These are phyloP conservation scores for Crotalus tigris DNA, from an alignment of 2,113 vertebrate species.

Conservation along the genomic window DNA sequence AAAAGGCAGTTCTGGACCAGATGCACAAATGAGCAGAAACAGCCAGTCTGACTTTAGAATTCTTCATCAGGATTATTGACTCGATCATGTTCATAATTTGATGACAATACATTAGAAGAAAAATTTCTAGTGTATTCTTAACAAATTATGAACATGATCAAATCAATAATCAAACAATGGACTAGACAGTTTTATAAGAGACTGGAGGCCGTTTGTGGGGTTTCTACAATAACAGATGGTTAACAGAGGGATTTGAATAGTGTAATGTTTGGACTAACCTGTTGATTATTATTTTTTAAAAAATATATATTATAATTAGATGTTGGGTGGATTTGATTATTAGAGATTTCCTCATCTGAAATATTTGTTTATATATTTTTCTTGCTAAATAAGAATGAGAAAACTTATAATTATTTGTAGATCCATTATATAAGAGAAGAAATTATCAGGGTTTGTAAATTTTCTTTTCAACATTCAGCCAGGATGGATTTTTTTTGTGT, in stretches of 20 bases:
- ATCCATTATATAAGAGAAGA: no score
- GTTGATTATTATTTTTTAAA: not conserved
- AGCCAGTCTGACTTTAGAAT: not conserved
- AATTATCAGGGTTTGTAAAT: no score
- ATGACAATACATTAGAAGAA: not conserved
- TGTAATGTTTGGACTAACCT: not conserved
- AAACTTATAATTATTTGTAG: no score
- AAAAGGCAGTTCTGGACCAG: not conserved
- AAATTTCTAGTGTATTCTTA: not conserved
- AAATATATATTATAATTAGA: not conserved
- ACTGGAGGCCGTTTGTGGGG: not conserved
- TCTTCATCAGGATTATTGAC: not conserved
- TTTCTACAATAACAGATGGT: not conserved
- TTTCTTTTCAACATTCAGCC: no score
- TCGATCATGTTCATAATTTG: not conserved
- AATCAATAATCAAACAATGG: not conserved
- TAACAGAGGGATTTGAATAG: not conserved
- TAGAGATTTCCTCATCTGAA: not conserved
- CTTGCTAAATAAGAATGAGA: not conserved
- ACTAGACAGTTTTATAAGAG: not conserved
- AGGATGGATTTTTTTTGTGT: no score
- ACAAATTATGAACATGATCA: not conserved
- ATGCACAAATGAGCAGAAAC: not conserved
- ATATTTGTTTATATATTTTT: not conserved
- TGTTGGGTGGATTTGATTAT: not conserved